phyloP scores from a whole-genome alignment of 2,113 vertebrate species.

The Pleuronectes platessa region DNA sequence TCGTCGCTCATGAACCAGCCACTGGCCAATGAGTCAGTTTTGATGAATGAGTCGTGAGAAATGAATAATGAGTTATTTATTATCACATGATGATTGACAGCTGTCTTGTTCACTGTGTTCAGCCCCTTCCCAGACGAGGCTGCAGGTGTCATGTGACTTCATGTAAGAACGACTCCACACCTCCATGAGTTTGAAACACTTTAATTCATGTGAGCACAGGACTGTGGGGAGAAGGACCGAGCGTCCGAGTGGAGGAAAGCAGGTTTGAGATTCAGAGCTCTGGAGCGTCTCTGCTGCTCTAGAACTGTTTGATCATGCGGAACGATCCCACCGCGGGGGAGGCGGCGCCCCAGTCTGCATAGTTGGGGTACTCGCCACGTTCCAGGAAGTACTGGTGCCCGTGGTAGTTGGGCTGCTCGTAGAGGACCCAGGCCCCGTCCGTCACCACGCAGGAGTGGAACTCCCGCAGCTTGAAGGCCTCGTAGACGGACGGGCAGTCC shows the following conservation, averaged over 20 bases:
- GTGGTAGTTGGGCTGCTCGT: conserved; percentile 67
- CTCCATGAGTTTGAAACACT: neutral
- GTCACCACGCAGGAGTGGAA: conserved; percentile 67
- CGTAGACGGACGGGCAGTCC: conserved; percentile 63
- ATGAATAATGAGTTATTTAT: too few species aligned
- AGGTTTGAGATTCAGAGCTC: neutral
- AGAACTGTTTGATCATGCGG: conserved; percentile 70
- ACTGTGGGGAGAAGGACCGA: neutral
- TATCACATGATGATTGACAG: too few species aligned
- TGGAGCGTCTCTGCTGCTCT: neutral
- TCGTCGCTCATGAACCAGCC: too few species aligned
- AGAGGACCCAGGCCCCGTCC: conserved; percentile 74
- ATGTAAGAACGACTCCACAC: neutral
- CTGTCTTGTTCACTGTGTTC: neutral
- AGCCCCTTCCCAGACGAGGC: too few species aligned
- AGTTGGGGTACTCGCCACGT: conserved; percentile 71
- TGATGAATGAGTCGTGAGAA: too few species aligned
- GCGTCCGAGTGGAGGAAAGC: neutral
- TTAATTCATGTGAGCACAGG: conserved; percentile 30
- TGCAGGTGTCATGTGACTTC: neutral
- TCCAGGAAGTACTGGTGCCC: conserved; percentile 78
- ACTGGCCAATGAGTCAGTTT: too few species aligned
- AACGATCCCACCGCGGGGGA: conserved; percentile 70
- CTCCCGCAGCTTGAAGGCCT: conserved; percentile 65
- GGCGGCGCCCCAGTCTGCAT: conserved; percentile 70